Evolutionary conservation across 2,888 invertebrate species (phyloP), one percentile per base, ranked within the genome.

Genomic region (Nomada fabriciana): DNA sequence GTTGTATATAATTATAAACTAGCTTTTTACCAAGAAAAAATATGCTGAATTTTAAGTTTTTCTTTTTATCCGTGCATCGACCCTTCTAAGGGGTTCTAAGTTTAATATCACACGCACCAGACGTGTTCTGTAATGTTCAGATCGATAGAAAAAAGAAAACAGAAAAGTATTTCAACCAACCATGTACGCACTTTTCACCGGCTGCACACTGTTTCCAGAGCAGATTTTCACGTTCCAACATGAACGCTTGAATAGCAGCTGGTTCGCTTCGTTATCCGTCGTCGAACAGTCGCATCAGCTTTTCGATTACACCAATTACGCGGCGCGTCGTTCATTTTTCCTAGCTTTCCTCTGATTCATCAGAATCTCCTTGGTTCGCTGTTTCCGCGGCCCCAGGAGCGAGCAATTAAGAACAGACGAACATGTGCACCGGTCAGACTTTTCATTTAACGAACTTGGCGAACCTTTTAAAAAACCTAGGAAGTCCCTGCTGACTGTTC

Each of bases 341-440:
- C 60, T 42, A 57, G 18, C 29, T 47, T 23, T n/a, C 18, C 43
- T 53, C 77, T 47, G 65, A 74, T 77, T 77, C 77, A 55, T 77
- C 74, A 74, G 67, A 74, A 74, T 77, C 77, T 67, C 67, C 52
- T 77, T 59, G 65, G 60, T 20, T 55, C 77, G 60, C 47, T 43
- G 50, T 67, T 74, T 67, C 67, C 57, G 47, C 64, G 64, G 55
- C 53, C 65, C 43, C 64, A 69, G 69, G 43, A 69, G 36, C 64
- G 72, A 23, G 76, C 76, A 79, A 79, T 79, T 79, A 79, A 79
- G 76, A 61, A 67, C 43, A 52, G 68, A 53, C 47, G 74, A 69
- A 57, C 73, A 53, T 57, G 57, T 42, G 57, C 55, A 20, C 25
- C 59, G 20, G 42, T 25, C 65, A 52, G 43, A 70, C 55, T 50